A percentile compares a stretch with the other conserved stretches of the same genome.
phyloP scores from a whole-genome alignment of 2,888 invertebrate genomes.

The Thymelicus lineola region DNA sequence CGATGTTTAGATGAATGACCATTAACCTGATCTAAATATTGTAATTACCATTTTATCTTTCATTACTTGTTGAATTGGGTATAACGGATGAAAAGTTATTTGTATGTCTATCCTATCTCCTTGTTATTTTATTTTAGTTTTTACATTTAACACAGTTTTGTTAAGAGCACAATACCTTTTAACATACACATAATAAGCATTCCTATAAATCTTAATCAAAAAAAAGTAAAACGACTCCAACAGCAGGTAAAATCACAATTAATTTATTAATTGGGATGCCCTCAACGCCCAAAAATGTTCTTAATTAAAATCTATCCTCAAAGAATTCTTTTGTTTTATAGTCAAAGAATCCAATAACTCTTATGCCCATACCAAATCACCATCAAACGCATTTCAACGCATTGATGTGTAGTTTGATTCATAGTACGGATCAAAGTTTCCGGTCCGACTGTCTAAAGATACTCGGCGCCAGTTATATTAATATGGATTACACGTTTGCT shows the following conservation, averaged over 20 bases:
- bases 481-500: slow-evolving; percentile 34
- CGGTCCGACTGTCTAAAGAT: slow-evolving; percentile 58
- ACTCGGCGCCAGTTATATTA: slow-evolving; percentile 55
- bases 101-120: no score
- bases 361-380: slow-evolving; percentile 39
- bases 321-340: slow-evolving; percentile 33
- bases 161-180: neutral
- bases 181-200: slow-evolving; percentile 18
- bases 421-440: slow-evolving; percentile 64
- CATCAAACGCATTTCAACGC: slow-evolving; percentile 60
- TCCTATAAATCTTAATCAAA: slow-evolving; percentile 19
- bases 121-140: no score
- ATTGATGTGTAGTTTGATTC: slow-evolving; percentile 51
- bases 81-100: no score
- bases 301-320: slow-evolving; percentile 24
- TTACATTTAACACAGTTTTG: no score
- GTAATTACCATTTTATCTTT: no score
- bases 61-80: no score
- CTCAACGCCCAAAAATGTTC: slow-evolving; percentile 25
- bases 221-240: slow-evolving; percentile 5
- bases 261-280: slow-evolving; percentile 23
- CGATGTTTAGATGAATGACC: no score
- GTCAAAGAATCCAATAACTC: slow-evolving; percentile 27
- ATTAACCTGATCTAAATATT: no score
- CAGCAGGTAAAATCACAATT: slow-evolving; percentile 21